Percentiles rank a stretch among this genome's conserved stretches.
Evolutionary conservation across 2,113 vertebrate genomes (phyloP).

Genomic region (Mesembrinibis cayennensis): DNA sequence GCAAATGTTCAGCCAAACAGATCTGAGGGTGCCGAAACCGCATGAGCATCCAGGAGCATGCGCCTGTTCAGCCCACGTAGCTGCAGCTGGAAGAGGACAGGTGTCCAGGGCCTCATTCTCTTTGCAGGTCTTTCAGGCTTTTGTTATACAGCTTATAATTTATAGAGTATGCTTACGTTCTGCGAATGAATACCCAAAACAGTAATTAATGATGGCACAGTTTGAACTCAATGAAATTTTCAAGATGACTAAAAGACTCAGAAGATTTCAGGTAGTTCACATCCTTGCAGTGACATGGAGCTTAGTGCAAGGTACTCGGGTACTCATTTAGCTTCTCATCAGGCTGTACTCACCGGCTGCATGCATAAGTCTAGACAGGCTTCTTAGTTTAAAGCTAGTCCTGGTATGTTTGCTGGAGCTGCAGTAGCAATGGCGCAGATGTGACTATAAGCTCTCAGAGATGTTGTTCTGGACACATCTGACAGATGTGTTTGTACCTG

Average conservation of each 20-base stretch:
- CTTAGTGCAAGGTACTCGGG: not conserved
- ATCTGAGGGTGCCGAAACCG: not conserved
- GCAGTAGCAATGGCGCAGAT: not conserved
- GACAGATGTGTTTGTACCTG: not conserved
- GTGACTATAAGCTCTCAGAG: not conserved
- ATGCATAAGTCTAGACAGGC: not conserved
- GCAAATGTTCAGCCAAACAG: not conserved
- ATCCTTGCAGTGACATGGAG: not conserved
- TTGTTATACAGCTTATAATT: not conserved
- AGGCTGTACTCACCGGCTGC: not conserved
- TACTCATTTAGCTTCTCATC: not conserved
- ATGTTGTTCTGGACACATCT: not conserved
- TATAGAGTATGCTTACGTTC: not conserved
- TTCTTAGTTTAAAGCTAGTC: not conserved
- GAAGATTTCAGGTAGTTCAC: not conserved
- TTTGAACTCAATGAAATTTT: not conserved
- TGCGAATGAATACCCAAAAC: not conserved
- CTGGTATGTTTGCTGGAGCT: not conserved
- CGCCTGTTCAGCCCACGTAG: rapidly evolving
- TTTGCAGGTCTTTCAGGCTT: not conserved
- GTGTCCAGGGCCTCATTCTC: not conserved
- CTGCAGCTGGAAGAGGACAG: not conserved
- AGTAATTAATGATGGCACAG: not conserved
- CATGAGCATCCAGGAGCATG: not conserved
- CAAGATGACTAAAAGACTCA: not conserved